Percentiles rank a stretch among this genome's conserved stretches.
Evolutionary conservation across 2,888 invertebrate genomes (phyloP).

Genomic region (Malthinus seriepunctatus): DNA sequence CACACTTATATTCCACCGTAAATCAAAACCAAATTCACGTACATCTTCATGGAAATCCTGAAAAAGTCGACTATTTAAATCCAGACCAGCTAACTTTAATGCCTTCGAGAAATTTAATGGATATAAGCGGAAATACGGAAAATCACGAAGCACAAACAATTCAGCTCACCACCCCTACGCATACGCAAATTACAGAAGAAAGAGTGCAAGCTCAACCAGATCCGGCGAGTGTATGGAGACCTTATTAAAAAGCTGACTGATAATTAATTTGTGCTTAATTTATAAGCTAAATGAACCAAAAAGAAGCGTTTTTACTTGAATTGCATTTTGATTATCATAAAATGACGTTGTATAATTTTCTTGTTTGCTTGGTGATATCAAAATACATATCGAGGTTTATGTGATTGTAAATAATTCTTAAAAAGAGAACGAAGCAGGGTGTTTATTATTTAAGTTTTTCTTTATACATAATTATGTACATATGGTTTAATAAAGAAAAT

Average conservation of each 20-base stretch:
- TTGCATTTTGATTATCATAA: not conserved
- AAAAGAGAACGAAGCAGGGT: not conserved
- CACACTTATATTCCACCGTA: slow-evolving; percentile 80
- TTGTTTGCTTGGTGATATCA: not conserved
- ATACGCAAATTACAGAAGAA: slow-evolving; percentile 22
- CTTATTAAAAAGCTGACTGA: slow-evolving; percentile 61
- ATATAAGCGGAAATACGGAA: slow-evolving; percentile 56
- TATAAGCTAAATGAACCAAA: slow-evolving; percentile 23
- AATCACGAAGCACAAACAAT: slow-evolving; percentile 59
- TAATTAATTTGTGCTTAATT: not conserved
- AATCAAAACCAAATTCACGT: slow-evolving; percentile 87
- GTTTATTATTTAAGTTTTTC: slow-evolving; percentile 4
- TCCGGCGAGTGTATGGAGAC: slow-evolving; percentile 71
- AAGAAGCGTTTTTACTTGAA: slow-evolving; percentile 6
- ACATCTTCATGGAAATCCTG: slow-evolving; percentile 69
- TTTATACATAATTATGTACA: slow-evolving; percentile 4
- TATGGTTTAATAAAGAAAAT: slow-evolving; percentile 3
- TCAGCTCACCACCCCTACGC: slow-evolving; percentile 48
- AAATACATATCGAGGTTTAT: slow-evolving; percentile 28
- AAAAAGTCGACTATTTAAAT: slow-evolving; percentile 67
- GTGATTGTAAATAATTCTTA: slow-evolving; percentile 23
- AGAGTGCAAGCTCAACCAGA: slow-evolving; percentile 49
- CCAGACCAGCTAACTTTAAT: slow-evolving; percentile 52
- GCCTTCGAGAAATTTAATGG: slow-evolving; percentile 58
- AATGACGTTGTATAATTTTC: not conserved